phyloP scores from a whole-genome alignment of 2,888 invertebrate genomes.

The Craniophora ligustri region DNA sequence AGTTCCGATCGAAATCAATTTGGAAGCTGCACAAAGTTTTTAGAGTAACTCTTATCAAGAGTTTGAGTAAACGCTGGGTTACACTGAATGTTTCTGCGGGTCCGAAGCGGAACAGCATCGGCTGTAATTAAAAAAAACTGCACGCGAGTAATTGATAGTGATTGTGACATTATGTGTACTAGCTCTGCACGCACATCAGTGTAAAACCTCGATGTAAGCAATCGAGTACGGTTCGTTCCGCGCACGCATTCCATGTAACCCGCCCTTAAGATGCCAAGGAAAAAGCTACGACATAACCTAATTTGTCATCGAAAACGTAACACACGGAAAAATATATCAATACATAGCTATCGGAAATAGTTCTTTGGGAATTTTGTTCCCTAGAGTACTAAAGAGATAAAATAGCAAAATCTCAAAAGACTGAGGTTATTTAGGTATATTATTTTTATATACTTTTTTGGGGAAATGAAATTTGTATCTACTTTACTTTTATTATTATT shows the following conservation, averaged over 20 bases:
- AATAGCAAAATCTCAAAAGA: background rate
- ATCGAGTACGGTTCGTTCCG: too few species aligned
- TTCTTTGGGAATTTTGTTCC: slow-evolving; percentile 8
- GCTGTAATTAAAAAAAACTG: too few species aligned
- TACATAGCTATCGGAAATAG: background rate
- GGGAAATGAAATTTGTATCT: background rate
- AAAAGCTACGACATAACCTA: slow-evolving; percentile 45
- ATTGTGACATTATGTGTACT: too few species aligned
- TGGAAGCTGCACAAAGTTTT: slow-evolving; percentile 69
- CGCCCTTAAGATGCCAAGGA: slow-evolving; percentile 35
- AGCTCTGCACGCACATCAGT: too few species aligned
- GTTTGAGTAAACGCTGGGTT: too few species aligned
- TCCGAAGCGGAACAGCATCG: too few species aligned
- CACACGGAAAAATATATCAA: slow-evolving; percentile 41
- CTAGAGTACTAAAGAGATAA: background rate
- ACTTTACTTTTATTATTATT: too few species aligned
- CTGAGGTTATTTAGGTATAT: background rate
- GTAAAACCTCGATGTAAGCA: too few species aligned
- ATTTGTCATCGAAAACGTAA: slow-evolving; percentile 51
- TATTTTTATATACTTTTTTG: background rate
- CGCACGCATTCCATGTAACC: too few species aligned
- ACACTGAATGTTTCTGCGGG: too few species aligned
- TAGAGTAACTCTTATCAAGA: slow-evolving; percentile 56
- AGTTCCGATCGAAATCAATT: slow-evolving; percentile 77
- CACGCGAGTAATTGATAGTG: too few species aligned